Percentiles rank a stretch among this genome's conserved stretches.
Evolutionary conservation across 2,888 invertebrate species (phyloP).

Genomic region (Ophion ventricosus): DNA sequence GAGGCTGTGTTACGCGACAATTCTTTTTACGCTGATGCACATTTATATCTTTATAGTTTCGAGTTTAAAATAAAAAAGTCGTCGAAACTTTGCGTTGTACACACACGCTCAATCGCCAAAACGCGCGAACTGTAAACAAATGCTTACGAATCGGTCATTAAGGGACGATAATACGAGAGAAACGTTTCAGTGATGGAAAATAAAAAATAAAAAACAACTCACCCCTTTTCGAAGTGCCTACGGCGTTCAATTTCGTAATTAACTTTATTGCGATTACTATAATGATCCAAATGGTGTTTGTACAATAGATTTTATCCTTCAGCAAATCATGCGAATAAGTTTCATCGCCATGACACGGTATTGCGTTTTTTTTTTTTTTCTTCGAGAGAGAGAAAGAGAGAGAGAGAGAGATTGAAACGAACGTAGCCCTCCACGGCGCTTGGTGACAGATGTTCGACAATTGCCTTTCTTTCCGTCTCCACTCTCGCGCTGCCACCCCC

Average conservation of each 20-base stretch:
- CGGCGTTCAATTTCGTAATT: slow-evolving; percentile 26
- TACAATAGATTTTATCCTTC: slow-evolving; percentile 64
- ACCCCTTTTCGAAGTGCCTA: slow-evolving; percentile 32
- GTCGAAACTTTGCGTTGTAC: slow-evolving; percentile 32
- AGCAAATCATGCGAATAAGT: slow-evolving; percentile 76
- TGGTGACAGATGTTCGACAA: slow-evolving; percentile 79
- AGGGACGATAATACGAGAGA: not conserved
- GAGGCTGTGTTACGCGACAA: slow-evolving; percentile 17
- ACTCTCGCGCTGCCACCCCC: not conserved
- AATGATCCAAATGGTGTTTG: not conserved
- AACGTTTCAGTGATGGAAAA: slow-evolving; percentile 6
- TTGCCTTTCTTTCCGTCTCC: slow-evolving; percentile 69
- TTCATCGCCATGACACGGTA: slow-evolving; percentile 76
- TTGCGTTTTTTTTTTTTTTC: slow-evolving; percentile 75
- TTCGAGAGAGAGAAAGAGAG: too few species aligned
- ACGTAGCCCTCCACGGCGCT: slow-evolving; percentile 72
- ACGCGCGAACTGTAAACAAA: slow-evolving; percentile 60
- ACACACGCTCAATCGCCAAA: slow-evolving; percentile 37
- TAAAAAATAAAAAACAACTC: too few species aligned
- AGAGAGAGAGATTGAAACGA: slow-evolving; percentile 74
- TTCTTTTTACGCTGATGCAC: slow-evolving; percentile 9
- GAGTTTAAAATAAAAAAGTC: slow-evolving; percentile 42
- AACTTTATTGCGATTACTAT: slow-evolving; percentile 17
- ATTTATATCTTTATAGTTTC: slow-evolving; percentile 1
- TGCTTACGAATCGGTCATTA: slow-evolving; percentile 21